Base-by-base conservation (phyloP, 2,888 invertebrate species). In the Anoplius nigerrimus region DNA sequence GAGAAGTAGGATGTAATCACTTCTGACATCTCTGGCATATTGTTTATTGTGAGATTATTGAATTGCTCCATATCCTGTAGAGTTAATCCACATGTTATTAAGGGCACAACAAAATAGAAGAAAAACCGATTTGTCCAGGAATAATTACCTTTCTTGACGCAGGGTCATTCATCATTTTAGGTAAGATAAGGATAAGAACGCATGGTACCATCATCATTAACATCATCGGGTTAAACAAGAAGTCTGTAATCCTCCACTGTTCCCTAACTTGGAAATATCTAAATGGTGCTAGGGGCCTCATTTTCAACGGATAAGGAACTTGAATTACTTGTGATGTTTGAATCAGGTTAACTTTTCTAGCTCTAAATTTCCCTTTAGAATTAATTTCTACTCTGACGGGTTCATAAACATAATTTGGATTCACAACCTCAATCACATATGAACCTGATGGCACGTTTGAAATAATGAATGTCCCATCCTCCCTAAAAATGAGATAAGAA, bases 151-250 rank as follows among this genome's bases (percentile, higher is more conserved):
- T 97, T 86, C 98, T 96, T 1, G 98, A 96, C 88, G 99, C 98
- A 3, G 98, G 98, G 89, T 99, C 99, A 86, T 97, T 98, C 94
- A 99, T 96, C 93, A 98, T 94, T 89, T 98, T 98, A 0, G 98
- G 98, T 82, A 98, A 89, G 72, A 98, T 91, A 93, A 98, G 95
- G 80, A 99, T 95, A 5, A 98, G 90, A 3, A 98, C 86, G 34
- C 98, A 90, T 0, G 98, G 98, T 74, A 98, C 88, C 21, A 98
- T 93, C 98, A 98, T 99, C 96, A 98, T 98, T 72, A 99, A 91
- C 4, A 98, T 96, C 98, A 98, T 98, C 1, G 98, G 98, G 89
- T 96, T 98, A 89, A 98, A 95, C 42, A 99, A 89, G 89, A 99
- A 96, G 90, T 99, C 99, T 0, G 98, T 98, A 13, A 98, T 91